phyloP scores from a whole-genome alignment of 2,113 vertebrate species.

The Gorsachius goisagi region DNA sequence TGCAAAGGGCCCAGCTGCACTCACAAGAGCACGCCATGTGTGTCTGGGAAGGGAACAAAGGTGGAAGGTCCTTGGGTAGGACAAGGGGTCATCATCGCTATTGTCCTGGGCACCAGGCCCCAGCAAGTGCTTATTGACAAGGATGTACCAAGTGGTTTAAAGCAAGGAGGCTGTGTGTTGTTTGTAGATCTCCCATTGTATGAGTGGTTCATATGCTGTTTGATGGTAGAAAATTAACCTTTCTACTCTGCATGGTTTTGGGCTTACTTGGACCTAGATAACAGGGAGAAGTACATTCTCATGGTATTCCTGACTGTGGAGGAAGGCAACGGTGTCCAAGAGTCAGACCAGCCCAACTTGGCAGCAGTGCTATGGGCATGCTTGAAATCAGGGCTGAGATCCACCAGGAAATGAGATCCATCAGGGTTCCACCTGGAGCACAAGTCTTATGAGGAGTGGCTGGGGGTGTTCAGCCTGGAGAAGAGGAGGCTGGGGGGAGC shows the following conservation, averaged over 20 bases:
- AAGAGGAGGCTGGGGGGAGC: too few species aligned
- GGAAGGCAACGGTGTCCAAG: not conserved
- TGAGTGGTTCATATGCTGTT: not conserved
- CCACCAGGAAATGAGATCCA: not conserved
- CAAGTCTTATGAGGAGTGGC: too few species aligned
- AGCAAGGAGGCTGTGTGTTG: not conserved
- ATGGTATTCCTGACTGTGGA: not conserved
- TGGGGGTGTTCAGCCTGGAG: too few species aligned
- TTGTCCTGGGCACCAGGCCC: not conserved
- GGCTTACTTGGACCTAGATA: not conserved
- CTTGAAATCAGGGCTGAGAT: not conserved
- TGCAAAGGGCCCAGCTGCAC: not conserved
- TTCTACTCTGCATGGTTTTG: not conserved
- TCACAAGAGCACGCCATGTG: not conserved
- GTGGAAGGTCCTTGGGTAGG: not conserved
- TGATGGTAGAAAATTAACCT: not conserved
- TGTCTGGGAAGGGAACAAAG: not conserved
- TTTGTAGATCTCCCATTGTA: not conserved
- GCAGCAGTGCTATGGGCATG: not conserved
- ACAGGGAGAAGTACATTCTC: not conserved
- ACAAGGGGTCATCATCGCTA: not conserved
- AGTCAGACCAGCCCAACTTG: too few species aligned
- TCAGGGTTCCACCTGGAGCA: too few species aligned
- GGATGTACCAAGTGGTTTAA: not conserved
- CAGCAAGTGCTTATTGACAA: not conserved